Conservation (phyloP, 2,797 vertebrate genomes). For the Melanotaenia maccullochi region DNA sequence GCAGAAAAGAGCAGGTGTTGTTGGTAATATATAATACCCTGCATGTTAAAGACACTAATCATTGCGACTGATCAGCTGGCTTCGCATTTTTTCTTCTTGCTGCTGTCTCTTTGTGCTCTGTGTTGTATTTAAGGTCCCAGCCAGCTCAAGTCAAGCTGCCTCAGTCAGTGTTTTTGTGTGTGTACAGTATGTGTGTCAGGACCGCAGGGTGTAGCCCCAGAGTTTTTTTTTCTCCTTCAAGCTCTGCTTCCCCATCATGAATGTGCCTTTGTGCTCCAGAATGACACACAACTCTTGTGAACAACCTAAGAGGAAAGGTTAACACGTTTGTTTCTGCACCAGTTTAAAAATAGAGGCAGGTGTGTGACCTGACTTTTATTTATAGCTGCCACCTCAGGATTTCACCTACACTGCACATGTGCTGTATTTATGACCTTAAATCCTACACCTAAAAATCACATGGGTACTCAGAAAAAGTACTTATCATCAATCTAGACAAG, state of each 20-base stretch:
- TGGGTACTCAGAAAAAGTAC: not conserved
- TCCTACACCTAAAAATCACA: not conserved
- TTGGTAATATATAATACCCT: slow-evolving; percentile 1
- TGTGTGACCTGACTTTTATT: slow-evolving; percentile 50
- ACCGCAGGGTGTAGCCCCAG: slow-evolving; percentile 68
- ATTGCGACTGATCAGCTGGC: slow-evolving; percentile 37
- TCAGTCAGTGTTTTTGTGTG: slow-evolving; percentile 36
- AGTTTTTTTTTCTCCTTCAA: slow-evolving; percentile 55
- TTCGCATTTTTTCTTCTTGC: slow-evolving; percentile 53
- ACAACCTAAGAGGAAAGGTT: slow-evolving; percentile 52
- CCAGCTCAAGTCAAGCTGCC: slow-evolving; percentile 64
- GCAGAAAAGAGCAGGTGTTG: slow-evolving; percentile 38
- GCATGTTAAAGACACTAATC: slow-evolving; percentile 23
- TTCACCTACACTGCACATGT: slow-evolving; percentile 10
- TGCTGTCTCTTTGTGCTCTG: slow-evolving; percentile 39
- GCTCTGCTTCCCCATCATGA: slow-evolving; percentile 65
- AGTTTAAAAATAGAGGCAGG: slow-evolving; percentile 55
- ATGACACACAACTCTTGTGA: slow-evolving; percentile 55
- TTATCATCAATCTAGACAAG: not conserved
- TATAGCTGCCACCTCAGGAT: slow-evolving; percentile 27
- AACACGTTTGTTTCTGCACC: slow-evolving; percentile 44
- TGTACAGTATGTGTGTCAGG: slow-evolving; percentile 27
- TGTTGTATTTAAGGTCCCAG: slow-evolving; percentile 56
- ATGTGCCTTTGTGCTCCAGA: slow-evolving; percentile 70
- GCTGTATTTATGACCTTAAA: slow-evolving; percentile 14